Conservation (phyloP, 2,113 vertebrate genomes). For the Pteronura brasiliensis region DNA sequence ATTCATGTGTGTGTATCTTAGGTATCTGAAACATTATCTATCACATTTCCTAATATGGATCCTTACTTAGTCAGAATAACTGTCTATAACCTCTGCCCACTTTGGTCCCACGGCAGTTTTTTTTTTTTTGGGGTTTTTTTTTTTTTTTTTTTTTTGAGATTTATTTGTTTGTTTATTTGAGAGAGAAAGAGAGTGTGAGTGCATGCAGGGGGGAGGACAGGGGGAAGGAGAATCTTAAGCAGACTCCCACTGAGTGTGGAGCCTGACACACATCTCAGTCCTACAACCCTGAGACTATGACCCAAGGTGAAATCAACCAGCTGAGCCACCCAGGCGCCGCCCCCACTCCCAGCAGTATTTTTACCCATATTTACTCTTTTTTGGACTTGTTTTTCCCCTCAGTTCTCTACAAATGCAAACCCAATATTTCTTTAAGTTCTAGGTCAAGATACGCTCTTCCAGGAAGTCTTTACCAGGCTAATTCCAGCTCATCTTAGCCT, state of each 20-base stretch:
- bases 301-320: not conserved
- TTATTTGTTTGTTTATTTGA: not conserved
- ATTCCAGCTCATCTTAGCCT: not conserved
- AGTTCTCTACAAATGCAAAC: not conserved
- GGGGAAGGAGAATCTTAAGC: not conserved
- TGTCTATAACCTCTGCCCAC: not conserved
- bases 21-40: not conserved
- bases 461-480: not conserved
- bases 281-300: not conserved
- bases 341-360: not conserved
- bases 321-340: not conserved
- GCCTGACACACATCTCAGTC: not conserved
- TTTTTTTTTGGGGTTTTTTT: not conserved
- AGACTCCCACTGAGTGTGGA: not conserved
- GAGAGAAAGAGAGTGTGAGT: not conserved
- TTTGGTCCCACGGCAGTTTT: not conserved
- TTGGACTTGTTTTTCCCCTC: not conserved
- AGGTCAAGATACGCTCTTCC: not conserved
- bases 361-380: not conserved
- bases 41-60: not conserved
- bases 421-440: slow-evolving; percentile 3
- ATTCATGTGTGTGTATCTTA: not conserved
- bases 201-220: not conserved
- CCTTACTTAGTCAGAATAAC: slow-evolving; percentile 18
- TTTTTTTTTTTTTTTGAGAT: not conserved